Evolutionary conservation across 1,140 invertebrate genomes (phyloP), one percentile per base, ranked within the genome.

Genomic region (Atopsyche davidsoni): DNA sequence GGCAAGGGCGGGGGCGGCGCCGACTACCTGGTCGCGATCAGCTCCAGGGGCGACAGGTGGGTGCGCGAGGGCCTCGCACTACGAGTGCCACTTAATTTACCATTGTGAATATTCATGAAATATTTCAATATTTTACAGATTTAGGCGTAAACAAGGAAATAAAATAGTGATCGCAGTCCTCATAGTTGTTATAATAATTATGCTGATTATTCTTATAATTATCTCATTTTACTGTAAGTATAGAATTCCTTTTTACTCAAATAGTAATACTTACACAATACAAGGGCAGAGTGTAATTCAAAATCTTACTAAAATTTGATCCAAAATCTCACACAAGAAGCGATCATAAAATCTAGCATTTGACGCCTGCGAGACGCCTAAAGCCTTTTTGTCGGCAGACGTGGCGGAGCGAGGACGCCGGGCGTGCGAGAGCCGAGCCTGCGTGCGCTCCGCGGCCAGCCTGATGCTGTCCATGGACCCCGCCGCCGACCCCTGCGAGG

Each of bases 381-480:
- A n/a, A n/a, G n/a, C n/a, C n/a, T n/a, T n/a, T n/a, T n/a, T n/a
- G 11, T 42, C 59, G 54, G 43, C 42, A 71, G 69, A 68, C 62
- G 51, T 62, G 17, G 63, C 61, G 36, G 60, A 64, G 53, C 66
- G 57, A 53, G 55, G 52, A 10, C 53, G 62, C 1, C 18, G 13
- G 36, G 61, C 77, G 31, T 82, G 80, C 58, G 68, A 70, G 24
- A 75, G 67, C 42, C 72, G 69, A 32, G 76, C 82, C 62, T 83
- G 80, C 59, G 61, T 82, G 6, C 68, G 79, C 42, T 78, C 80
- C 36, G 78, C 80, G 19, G 73, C 79, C 1, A 81, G 78, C 64
- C 69, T 82, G 17, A 68, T 75, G 1, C 64, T 79, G 10, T 79
- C 79, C 1, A 78, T 83, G 70, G 77, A 83, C 60, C 61, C 60